Percentiles rank a stretch among this genome's conserved stretches.
Evolutionary conservation across 2,113 vertebrate genomes (phyloP).

Genomic region (Zosterops borbonicus): DNA sequence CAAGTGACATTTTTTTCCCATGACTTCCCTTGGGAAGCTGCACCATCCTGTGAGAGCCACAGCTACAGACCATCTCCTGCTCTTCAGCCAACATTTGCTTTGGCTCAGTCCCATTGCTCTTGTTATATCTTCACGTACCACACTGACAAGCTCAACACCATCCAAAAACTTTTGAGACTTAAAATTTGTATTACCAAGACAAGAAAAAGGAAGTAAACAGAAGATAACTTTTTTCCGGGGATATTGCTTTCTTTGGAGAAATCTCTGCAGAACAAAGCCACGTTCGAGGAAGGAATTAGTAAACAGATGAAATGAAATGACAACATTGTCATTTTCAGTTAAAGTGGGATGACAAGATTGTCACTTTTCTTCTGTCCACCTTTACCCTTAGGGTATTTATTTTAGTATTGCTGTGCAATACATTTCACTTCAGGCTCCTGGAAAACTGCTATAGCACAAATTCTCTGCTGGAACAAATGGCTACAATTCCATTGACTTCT

Average conservation of each 20-base stretch:
- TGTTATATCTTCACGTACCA: neutral
- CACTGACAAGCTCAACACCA: neutral
- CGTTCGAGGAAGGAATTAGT: neutral
- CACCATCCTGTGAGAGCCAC: neutral
- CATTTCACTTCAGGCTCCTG: neutral
- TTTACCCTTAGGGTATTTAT: neutral
- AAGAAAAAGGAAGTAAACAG: conserved; percentile 5
- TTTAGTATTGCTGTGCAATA: neutral
- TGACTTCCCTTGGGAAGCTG: neutral
- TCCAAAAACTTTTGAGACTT: neutral
- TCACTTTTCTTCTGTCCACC: neutral
- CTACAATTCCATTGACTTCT: neutral
- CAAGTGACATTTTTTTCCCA: neutral
- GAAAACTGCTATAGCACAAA: neutral
- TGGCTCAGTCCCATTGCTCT: conserved; percentile 28
- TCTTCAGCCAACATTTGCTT: conserved; percentile 5
- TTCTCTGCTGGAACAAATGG: neutral
- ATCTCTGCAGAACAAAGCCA: neutral
- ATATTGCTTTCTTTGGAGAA: neutral
- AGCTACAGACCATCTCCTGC: neutral
- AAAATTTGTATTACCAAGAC: neutral
- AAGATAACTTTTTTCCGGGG: neutral
- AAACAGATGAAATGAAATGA: neutral
- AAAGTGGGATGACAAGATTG: neutral
- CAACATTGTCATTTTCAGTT: neutral